These are phyloP conservation scores for Euproctis similis DNA, from an alignment of 2,888 invertebrate species.

Conservation along the genomic window DNA sequence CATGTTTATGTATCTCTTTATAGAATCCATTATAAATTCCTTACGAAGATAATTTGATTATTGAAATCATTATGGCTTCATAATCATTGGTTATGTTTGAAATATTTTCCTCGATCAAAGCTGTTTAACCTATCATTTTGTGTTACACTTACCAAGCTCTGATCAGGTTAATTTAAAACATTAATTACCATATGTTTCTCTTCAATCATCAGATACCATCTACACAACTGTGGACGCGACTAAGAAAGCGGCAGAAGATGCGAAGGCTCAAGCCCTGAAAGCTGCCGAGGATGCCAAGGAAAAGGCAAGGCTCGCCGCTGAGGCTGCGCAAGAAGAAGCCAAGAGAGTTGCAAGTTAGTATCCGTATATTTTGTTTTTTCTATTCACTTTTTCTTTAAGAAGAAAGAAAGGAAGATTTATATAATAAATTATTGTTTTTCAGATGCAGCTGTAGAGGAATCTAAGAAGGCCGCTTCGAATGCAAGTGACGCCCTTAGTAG, in stretches of 20 bases:
- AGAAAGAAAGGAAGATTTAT: neutral
- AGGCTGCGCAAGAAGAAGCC: slow-evolving; percentile 56
- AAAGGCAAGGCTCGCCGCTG: slow-evolving; percentile 54
- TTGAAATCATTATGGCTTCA: no score
- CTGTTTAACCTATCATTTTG: no score
- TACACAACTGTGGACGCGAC: slow-evolving; percentile 57
- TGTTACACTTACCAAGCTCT: no score
- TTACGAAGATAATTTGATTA: no score
- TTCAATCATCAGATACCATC: slow-evolving; percentile 49
- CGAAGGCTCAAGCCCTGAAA: slow-evolving; percentile 44
- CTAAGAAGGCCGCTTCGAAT: slow-evolving; percentile 67
- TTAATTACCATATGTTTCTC: neutral
- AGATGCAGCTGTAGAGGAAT: slow-evolving; percentile 65
- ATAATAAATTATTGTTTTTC: no score
- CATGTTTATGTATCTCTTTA: no score
- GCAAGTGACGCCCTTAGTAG: slow-evolving; percentile 61
- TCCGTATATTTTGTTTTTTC: neutral
- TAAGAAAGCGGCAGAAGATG: slow-evolving; percentile 62
- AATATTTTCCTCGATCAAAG: no score
- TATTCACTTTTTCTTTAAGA: neutral
- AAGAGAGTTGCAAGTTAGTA: slow-evolving; percentile 59
- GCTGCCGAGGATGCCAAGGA: slow-evolving; percentile 62
- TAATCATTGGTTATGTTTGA: no score
- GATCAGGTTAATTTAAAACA: no score
- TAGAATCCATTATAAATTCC: no score